A percentile compares a stretch with the other conserved stretches of the same genome.
phyloP scores from a whole-genome alignment of 2,888 invertebrate genomes.

The Helicoverpa assulta region DNA sequence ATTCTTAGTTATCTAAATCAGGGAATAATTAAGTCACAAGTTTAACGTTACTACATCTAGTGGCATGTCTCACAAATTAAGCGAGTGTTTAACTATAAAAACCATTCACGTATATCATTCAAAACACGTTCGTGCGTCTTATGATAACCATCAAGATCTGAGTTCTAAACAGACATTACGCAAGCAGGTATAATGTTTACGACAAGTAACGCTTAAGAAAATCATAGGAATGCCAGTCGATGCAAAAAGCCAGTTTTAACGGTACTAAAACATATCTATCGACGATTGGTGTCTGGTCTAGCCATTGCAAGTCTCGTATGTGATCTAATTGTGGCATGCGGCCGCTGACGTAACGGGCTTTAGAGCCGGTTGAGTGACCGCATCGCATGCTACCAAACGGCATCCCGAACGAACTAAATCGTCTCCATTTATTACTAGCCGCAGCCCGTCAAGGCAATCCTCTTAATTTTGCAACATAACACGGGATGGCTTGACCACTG shows the following conservation, averaged over 20 bases:
- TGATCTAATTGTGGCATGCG: constrained; percentile 88
- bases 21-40: constrained; percentile 36
- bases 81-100: constrained; percentile 33
- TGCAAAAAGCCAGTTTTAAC: constrained; percentile 84
- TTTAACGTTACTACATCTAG: constrained; percentile 17
- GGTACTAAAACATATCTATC: constrained; percentile 83
- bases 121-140: constrained; percentile 48
- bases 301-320: constrained; percentile 82
- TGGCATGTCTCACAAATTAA: constrained; percentile 28
- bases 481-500: constrained; percentile 74
- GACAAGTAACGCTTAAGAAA: constrained; percentile 67
- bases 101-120: constrained; percentile 37
- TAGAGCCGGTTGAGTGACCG: constrained; percentile 87
- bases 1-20: constrained; percentile 63
- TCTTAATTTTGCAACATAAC: constrained; percentile 76
- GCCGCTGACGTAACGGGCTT: constrained; percentile 86
- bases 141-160: constrained; percentile 58
- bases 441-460: constrained; percentile 68
- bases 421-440: constrained; percentile 70
- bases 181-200: constrained; percentile 64
- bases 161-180: constrained; percentile 58
- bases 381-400: constrained; percentile 82
- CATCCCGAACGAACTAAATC: constrained; percentile 77
- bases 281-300: constrained; percentile 82
- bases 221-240: constrained; percentile 72